These are phyloP conservation scores for Panthera tigris DNA, from an alignment of 2,113 vertebrate species.

Conservation along the genomic window DNA sequence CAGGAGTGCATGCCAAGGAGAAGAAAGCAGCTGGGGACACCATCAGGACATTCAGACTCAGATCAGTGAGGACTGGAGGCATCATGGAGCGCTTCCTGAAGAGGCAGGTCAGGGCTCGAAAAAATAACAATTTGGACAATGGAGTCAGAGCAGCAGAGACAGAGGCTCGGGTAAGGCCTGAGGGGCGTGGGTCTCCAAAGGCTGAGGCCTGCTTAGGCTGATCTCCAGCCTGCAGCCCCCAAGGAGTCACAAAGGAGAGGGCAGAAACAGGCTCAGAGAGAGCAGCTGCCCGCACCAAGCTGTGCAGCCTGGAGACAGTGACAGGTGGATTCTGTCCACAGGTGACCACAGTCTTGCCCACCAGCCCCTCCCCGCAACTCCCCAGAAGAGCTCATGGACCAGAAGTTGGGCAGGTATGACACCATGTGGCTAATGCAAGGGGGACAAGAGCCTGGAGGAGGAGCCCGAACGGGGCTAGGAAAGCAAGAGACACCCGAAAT, in stretches of 20 bases:
- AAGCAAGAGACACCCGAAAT: no score
- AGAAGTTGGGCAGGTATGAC: background rate
- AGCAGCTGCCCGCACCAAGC: background rate
- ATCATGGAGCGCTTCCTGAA: background rate
- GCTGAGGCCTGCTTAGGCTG: background rate
- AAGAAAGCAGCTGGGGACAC: background rate
- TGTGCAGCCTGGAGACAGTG: fast-evolving
- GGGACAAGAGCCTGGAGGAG: background rate
- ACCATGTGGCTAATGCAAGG: background rate
- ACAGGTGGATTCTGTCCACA: background rate
- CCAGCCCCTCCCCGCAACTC: fast-evolving
- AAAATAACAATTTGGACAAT: background rate
- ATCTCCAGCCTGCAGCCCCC: background rate
- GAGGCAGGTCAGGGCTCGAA: background rate
- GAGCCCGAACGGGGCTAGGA: fast-evolving
- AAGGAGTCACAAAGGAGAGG: background rate
- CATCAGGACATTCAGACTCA: background rate
- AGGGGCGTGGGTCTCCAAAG: background rate
- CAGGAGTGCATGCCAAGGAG: background rate
- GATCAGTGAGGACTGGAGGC: no score
- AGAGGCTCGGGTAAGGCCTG: background rate
- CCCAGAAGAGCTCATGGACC: background rate
- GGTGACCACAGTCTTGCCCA: background rate
- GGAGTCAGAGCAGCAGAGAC: background rate
- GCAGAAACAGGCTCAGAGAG: background rate